Evolutionary conservation across 1,140 invertebrate genomes (phyloP), one percentile per base, ranked within the genome.

Genomic region (Zaprionus ornatus): DNA sequence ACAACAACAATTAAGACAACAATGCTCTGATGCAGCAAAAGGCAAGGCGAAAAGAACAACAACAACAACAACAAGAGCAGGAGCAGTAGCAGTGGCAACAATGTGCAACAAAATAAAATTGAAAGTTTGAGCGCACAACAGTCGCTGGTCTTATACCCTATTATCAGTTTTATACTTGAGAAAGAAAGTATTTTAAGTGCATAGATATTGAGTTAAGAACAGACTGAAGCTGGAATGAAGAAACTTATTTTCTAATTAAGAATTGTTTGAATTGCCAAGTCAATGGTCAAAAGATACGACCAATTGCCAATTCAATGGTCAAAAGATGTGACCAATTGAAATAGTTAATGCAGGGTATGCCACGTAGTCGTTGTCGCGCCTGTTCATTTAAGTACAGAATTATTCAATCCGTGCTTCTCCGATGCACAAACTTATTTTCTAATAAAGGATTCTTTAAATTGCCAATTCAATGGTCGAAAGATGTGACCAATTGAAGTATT

Each of bases 1-100:
- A 69, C 50, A 79, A 82, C 61, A 82, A 77, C 65, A 83, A 88
- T 80, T 86, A 88, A 80, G 77, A 71, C 74, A 82, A 88, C 84
- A 88, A 77, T 80, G 56, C 66, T 59, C 69, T 70, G 66, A 67
- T 78, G 77, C 80, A 69, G 66, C 73, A 85, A 83, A 74, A 66
- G 64, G 64, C 27, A 52, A 45, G 40, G 15, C 40, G 17, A 17
- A 13, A 37, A 59, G 59, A 65, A 19, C 73, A 59, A 70, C 52
- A 77, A 54, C 54, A 80, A 68, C 40, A 79, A 79, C 48, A 80
- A 69, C 60, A 82, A 87, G 1, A 40, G 3, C 40, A 21, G 64
- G 32, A 68, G 29, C 29, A 32, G 48, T 4, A 23, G 12, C 29
- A 64, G 21, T 32, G 21, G 79, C 62, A 57, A 65, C 57, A 76